Evolutionary conservation across 2,113 vertebrate species (phyloP), one percentile per base, ranked within the genome.

Genomic region (Eidolon helvum): DNA sequence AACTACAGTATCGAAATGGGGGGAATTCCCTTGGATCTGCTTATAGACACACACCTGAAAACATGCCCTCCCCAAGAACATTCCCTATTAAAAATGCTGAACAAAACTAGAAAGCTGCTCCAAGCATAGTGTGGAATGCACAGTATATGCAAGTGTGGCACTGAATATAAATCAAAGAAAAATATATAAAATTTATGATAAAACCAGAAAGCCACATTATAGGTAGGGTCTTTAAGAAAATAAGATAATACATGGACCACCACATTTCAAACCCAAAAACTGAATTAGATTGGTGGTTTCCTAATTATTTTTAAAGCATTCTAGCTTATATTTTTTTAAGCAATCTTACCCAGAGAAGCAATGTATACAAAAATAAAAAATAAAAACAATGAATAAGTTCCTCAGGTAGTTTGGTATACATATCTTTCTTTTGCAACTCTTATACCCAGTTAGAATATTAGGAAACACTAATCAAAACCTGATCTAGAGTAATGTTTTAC

Each of bases 81-180:
- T 68, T 35, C 50, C 59, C 48, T 59, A 61, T 10, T 28, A 35
- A 84, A 94, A 95, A 87, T 8, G 35, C 45, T 87, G 40, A 83
- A 63, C 24, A 77, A 72, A 94, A 59, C 72, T 40, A 66, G 59
- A 91, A 77, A 71, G 33, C 6, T 66, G n/a, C n/a, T 68, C 59
- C 24, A 4, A 35, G 59, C 59, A 91, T 87, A 85, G 63, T n/a
- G 19, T 28, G 30, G 69, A 75, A 45, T n/a, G 26, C 57, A 92
- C 7, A 65, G 3, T 10, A 82, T 18, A 80, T n/a, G 78, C 21
- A 96, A 40, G 10, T n/a, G 24, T 89, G 35, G 57, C 7, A 68
- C 55, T 63, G 79, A 83, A 87, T 57, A 78, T 50, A 83, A 90
- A 72, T 43, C 11, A 92, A 94, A 85, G 74, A 79, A 91, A 96